Percentiles rank a stretch among this genome's conserved stretches.
These are phyloP conservation scores for Selenia dentaria DNA, from an alignment of 2,888 invertebrate species.

Conservation along the genomic window DNA sequence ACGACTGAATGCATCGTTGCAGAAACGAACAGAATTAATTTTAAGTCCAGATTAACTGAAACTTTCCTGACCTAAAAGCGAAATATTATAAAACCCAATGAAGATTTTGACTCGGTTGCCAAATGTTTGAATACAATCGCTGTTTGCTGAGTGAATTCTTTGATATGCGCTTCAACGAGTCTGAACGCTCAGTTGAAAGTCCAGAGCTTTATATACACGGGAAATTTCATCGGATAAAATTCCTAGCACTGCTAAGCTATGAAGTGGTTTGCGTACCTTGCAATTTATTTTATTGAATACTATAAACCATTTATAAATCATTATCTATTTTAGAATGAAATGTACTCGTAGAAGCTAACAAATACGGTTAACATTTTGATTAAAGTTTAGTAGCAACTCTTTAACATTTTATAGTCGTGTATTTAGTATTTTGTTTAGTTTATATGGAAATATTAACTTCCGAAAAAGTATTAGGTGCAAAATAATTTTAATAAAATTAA, in stretches of 20 bases:
- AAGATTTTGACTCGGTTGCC: slow-evolving; percentile 6
- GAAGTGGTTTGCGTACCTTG: not conserved
- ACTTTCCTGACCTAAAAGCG: not conserved
- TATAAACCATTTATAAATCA: no score
- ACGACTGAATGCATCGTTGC: not conserved
- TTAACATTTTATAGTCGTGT: no score
- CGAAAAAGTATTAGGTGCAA: no score
- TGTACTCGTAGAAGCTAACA: no score
- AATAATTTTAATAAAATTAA: no score
- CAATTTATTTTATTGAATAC: not conserved
- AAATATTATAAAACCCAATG: slow-evolving; percentile 10
- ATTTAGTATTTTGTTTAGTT: no score
- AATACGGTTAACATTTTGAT: no score
- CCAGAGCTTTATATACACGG: not conserved
- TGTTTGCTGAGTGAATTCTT: slow-evolving; percentile 11
- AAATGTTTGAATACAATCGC: slow-evolving; percentile 15
- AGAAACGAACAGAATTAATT: not conserved
- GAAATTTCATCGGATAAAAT: slow-evolving; percentile 3
- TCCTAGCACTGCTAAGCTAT: not conserved
- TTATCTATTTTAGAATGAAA: no score
- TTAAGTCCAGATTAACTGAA: slow-evolving; percentile 4
- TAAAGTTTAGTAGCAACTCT: no score
- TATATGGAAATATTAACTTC: no score
- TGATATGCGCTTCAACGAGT: slow-evolving; percentile 11
- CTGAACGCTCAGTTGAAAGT: slow-evolving; percentile 4